phyloP scores from a whole-genome alignment of 2,888 invertebrate species.

The Catonia carolina region DNA sequence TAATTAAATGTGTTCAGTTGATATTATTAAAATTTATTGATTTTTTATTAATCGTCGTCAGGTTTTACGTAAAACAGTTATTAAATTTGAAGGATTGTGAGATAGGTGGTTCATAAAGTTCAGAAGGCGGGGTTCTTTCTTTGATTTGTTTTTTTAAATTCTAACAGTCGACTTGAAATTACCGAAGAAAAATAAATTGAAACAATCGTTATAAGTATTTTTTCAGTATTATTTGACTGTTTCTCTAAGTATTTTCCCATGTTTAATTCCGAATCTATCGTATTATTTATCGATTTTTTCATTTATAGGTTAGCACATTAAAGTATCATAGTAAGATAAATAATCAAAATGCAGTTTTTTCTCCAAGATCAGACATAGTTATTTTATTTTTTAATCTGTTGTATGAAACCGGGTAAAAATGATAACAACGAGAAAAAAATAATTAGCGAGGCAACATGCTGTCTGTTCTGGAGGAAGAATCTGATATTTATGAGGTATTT shows the following conservation, averaged over 20 bases:
- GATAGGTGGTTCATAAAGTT: too few relatives aligned
- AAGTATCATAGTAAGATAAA: slow-evolving; percentile 1
- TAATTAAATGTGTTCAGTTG: too few relatives aligned
- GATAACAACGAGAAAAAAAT: slow-evolving; percentile 25
- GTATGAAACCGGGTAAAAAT: slow-evolving; percentile 10
- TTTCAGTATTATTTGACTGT: too few relatives aligned
- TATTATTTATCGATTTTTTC: background rate
- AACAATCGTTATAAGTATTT: too few relatives aligned
- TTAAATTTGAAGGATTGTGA: too few relatives aligned
- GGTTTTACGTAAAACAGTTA: too few relatives aligned
- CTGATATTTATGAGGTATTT: slow-evolving; percentile 69
- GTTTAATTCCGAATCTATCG: background rate
- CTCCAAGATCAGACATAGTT: slow-evolving; percentile 29
- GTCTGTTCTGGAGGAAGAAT: slow-evolving; percentile 68
- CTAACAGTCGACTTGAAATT: too few relatives aligned
- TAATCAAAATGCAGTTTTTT: slow-evolving; percentile 26
- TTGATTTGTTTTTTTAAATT: slow-evolving; percentile 10
- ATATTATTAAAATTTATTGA: too few relatives aligned
- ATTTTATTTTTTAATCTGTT: slow-evolving; percentile 4
- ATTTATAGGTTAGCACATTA: slow-evolving; percentile 7
- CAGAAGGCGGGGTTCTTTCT: too few relatives aligned
- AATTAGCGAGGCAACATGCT: slow-evolving; percentile 45
- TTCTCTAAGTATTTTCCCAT: background rate
- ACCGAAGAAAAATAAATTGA: too few relatives aligned
- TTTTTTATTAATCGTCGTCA: too few relatives aligned